These are phyloP conservation scores for Hydractinia echinata DNA, from an alignment of 30 jellyfish, hydroid and myxozoan species.

Conservation along the genomic window DNA sequence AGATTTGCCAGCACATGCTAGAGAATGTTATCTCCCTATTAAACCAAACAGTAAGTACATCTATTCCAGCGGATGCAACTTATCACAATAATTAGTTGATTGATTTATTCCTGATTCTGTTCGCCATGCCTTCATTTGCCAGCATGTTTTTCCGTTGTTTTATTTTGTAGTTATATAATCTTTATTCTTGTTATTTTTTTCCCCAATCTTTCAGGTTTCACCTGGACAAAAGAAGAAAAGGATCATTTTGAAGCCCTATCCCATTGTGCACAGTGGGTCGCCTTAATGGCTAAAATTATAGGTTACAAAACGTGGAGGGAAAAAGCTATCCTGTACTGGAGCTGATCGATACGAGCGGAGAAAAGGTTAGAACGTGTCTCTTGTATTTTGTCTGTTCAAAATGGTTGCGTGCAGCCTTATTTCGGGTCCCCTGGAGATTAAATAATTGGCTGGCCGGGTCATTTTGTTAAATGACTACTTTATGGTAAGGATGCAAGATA, in stretches of 20 bases:
- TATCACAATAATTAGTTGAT: too few relatives aligned
- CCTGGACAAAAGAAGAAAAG: slow-evolving; percentile 66
- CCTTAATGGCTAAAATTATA: slow-evolving; percentile 61
- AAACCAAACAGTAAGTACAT: slow-evolving; percentile 54
- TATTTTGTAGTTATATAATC: neutral
- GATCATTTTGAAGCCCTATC: slow-evolving; percentile 49
- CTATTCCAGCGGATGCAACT: neutral
- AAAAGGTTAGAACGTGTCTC: neutral
- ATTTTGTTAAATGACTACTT: too few relatives aligned
- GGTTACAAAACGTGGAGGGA: slow-evolving; percentile 40
- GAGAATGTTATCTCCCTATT: slow-evolving; percentile 58
- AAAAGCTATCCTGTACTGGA: slow-evolving; percentile 38
- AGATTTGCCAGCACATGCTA: slow-evolving; percentile 72
- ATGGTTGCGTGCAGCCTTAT: too few relatives aligned
- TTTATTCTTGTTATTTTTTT: neutral
- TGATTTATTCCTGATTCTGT: too few relatives aligned
- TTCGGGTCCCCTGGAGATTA: too few relatives aligned
- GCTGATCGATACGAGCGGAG: neutral
- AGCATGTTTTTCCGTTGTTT: neutral
- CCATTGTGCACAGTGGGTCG: slow-evolving; percentile 86
- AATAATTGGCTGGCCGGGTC: too few relatives aligned
- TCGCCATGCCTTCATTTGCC: neutral
- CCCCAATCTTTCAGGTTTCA: slow-evolving; percentile 44
- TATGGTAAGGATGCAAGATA: too few relatives aligned
- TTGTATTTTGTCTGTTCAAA: neutral